Evolutionary conservation across 2,888 invertebrate species (phyloP), one percentile per base, ranked within the genome.

Genomic region (Epistrophe eligans): DNA sequence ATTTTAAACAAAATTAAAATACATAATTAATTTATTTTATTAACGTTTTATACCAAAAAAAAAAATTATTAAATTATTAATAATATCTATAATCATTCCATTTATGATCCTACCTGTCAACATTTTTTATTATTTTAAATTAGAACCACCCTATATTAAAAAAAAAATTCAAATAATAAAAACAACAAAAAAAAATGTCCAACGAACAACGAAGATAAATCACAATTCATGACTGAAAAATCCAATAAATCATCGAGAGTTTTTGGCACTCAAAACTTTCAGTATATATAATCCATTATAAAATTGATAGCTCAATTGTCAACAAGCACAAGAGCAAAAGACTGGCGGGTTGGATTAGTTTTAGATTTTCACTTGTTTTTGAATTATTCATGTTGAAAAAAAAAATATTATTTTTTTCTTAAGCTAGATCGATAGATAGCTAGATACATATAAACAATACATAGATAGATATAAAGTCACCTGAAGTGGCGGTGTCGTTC

Each of bases 291-390:
- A 81, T 81, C 77, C 81, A 81, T 74, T 73, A 81, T 70, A 74
- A 85, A 85, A 81, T 81, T 85, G 85, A 85, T 77, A 81, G 85
- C 85, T 74, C 70, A 62, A 81, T 74, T 81, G 80, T 85, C 85
- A 77, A 66, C 76, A 17, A 67, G 52, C 38, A 32, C 55, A 57
- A 6, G 13, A 60, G 19, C 60, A 43, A 43, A 48, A 72, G n/a
- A 24, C n/a, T 28, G 60, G 48, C 7, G 19, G 50, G 74, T 24
- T n/a, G 45, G 58, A 24, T 67, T 19, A 45, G 19, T 19, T 67
- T 50, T 13, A 15, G 15, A 67, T 50, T 67, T 67, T 50, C 17
- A 60, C 38, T 60, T 64, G 70, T 71, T 74, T 71, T 28, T 38
- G 10, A 71, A n/a, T 57, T 52, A 60, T 38, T 50, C 52, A 38